Evolutionary conservation across 2,113 vertebrate genomes (phyloP).

Genomic region (Sus scrofa): DNA sequence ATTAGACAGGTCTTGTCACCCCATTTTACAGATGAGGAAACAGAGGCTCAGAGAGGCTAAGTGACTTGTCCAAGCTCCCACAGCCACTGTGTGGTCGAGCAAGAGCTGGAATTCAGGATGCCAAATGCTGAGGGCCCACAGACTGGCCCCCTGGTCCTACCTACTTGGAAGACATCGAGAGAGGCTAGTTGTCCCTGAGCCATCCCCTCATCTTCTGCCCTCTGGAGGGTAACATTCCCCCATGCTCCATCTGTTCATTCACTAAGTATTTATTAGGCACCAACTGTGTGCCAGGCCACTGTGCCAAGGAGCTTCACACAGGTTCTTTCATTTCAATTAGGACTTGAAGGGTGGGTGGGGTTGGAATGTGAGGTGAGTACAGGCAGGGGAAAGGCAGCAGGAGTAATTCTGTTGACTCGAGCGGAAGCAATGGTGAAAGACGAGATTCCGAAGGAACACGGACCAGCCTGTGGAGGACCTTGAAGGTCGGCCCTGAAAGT

Average conservation of each 20-base stretch:
- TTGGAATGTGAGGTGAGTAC: neutral
- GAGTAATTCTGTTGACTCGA: neutral
- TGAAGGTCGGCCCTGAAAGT: neutral
- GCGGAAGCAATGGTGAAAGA: neutral
- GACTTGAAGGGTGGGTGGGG: neutral
- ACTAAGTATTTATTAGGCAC: neutral
- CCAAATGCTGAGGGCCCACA: neutral
- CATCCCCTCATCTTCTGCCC: neutral
- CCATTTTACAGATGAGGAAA: neutral
- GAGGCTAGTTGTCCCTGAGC: neutral
- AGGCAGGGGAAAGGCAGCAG: neutral
- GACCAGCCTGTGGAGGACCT: neutral
- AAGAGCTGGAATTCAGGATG: neutral
- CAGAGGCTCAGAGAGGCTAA: neutral
- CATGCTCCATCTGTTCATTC: neutral
- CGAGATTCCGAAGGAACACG: neutral
- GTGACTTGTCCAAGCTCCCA: neutral
- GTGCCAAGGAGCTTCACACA: neutral
- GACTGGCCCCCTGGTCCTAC: neutral
- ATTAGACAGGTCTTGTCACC: neutral
- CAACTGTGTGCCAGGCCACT: neutral
- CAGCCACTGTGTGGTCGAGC: neutral
- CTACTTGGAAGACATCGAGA: neutral
- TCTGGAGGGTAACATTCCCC: neutral
- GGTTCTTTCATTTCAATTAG: neutral